Evolutionary conservation across 2,797 vertebrate species (phyloP), one percentile per base, ranked within the genome.

Genomic region (Labeo calbasu): DNA sequence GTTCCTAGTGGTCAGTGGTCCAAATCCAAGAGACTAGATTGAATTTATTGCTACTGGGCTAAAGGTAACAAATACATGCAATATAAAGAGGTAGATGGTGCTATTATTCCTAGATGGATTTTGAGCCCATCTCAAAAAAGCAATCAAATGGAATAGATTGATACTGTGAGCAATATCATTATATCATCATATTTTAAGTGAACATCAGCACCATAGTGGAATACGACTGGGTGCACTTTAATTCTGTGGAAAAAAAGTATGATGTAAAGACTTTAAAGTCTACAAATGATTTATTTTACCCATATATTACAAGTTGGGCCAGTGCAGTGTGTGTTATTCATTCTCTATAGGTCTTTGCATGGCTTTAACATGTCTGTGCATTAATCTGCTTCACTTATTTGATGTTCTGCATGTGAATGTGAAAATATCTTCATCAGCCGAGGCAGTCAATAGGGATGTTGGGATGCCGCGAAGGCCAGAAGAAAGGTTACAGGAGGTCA

Each of bases 1-100:
- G 92, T 92, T 94, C 86, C 84, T 90, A 92, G 93, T 94, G 94
- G 94, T 93, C 94, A 95, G 92, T 86, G 92, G 93, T 92, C 93
- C 94, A 94, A 92, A 91, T 92, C 93, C 91, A 91, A 90, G 84
- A 91, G 93, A 95, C 94, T 91, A 94, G 93, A 94, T 93, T 94
- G 92, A 92, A 95, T 95, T 95, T 95, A 95, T 95, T 93, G 93
- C 93, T 92, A 91, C 90, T 92, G 92, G 93, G 92, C 91, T 93
- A 95, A 94, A 94, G 94, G 94, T 95, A 95, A 94, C 92, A 95
- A 93, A 95, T 93, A 94, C 93, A 94, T 92, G 92, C 88, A 91
- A 89, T 92, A 92, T 92, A 93, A 93, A 89, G 86, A 90, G 83
- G 87, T 92, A 93, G 92, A 92, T 91, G 81, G 91, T 90, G 91